A percentile compares a stretch with the other conserved stretches of the same genome.
Conservation (phyloP, 1,140 invertebrate genomes). For the Cataglyphis hispanica region DNA sequence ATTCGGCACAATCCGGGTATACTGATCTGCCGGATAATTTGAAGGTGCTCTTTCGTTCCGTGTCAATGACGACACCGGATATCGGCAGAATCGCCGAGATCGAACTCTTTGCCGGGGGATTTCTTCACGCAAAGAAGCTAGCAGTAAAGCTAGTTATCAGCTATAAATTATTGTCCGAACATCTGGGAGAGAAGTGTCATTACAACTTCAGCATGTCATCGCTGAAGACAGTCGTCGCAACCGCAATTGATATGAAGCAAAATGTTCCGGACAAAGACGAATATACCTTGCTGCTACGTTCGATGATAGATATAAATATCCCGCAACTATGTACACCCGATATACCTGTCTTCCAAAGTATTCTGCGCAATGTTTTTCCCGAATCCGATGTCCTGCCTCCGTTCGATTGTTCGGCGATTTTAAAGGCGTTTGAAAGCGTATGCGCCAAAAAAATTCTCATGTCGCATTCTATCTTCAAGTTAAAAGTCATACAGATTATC, state of each 20-base stretch:
- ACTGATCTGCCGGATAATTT: conserved; percentile 90
- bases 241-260: conserved; percentile 88
- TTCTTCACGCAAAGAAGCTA: conserved; percentile 87
- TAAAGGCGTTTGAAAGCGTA: conserved; percentile 79
- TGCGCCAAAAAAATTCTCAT: conserved; percentile 86
- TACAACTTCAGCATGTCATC: conserved; percentile 88
- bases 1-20: conserved; percentile 88
- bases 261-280: conserved; percentile 88
- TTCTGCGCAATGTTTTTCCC: conserved; percentile 90
- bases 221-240: conserved; percentile 87
- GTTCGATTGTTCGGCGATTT: conserved; percentile 86
- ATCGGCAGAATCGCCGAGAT: conserved; percentile 90
- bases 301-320: conserved; percentile 90
- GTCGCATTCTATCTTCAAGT: conserved; percentile 86
- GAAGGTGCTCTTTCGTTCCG: conserved; percentile 89
- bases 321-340: conserved; percentile 89
- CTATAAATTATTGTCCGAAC: conserved; percentile 89
- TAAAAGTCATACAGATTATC: conserved; percentile 89
- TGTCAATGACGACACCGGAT: conserved; percentile 91
- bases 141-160: conserved; percentile 88
- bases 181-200: conserved; percentile 88
- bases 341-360: conserved; percentile 89
- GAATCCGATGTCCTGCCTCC: conserved; percentile 84
- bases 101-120: conserved; percentile 89
- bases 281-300: conserved; percentile 87